Evolutionary conservation across 2,113 vertebrate genomes (phyloP).

Genomic region (Myrmecophaga tridactyla): DNA sequence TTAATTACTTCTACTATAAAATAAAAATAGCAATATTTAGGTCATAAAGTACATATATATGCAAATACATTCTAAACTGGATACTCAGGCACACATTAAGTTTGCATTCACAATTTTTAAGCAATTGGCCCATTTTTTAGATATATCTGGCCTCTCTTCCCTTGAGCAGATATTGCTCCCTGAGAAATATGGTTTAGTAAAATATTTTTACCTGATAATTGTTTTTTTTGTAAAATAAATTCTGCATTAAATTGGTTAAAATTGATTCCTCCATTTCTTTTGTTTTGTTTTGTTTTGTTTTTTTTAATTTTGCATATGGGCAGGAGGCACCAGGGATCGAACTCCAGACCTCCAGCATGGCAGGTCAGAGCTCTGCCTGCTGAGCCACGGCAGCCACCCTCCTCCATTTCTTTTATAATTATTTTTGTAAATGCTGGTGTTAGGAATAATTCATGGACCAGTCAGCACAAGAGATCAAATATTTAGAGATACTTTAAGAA

Average conservation of each 20-base stretch:
- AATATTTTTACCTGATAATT: not conserved
- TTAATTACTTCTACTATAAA: not conserved
- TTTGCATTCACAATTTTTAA: slow-evolving; percentile 42
- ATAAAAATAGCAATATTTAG: not conserved
- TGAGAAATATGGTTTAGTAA: not conserved
- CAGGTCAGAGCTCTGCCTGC: no score
- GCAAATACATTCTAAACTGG: not conserved
- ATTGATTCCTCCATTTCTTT: no score
- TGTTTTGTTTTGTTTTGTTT: no score
- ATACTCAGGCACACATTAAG: not conserved
- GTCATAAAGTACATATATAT: not conserved
- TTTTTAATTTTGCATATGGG: no score
- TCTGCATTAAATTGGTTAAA: not conserved
- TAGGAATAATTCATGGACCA: not conserved
- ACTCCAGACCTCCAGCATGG: no score
- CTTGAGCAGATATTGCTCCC: not conserved
- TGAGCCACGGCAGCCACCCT: no score
- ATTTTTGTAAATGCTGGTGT: not conserved
- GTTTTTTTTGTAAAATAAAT: not conserved
- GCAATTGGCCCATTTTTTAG: not conserved
- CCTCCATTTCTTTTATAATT: not conserved
- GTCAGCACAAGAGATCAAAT: not conserved
- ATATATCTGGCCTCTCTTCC: not conserved
- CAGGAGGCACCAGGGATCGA: no score
- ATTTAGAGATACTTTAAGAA: not conserved